phyloP scores from a whole-genome alignment of 2,888 invertebrate genomes.

The Cantharis rustica region DNA sequence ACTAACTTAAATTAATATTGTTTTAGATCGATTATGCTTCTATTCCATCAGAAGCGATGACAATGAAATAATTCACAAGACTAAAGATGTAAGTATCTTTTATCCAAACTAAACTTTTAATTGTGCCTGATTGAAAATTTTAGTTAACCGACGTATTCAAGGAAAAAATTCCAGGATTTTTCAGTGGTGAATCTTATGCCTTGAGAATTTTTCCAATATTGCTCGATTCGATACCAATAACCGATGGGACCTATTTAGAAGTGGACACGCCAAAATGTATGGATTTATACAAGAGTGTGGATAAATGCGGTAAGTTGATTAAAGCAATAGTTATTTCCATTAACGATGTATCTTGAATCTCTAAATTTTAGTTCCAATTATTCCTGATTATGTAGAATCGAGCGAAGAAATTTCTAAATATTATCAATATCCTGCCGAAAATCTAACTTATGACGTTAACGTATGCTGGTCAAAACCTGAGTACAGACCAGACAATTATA shows the following conservation, averaged over 20 bases:
- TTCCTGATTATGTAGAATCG: conserved; percentile 40
- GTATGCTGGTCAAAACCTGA: conserved; percentile 58
- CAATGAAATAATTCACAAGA: background rate
- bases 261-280: conserved; percentile 59
- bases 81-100: background rate
- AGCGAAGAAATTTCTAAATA: conserved; percentile 40
- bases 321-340: background rate
- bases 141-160: background rate
- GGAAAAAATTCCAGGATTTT: conserved; percentile 38
- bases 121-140: background rate
- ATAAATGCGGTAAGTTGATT: conserved; percentile 5
- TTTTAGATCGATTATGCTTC: conserved; percentile 47
- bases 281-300: conserved; percentile 48
- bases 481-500: conserved; percentile 59
- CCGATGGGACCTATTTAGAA: conserved; percentile 20
- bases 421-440: conserved; percentile 8
- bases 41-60: conserved; percentile 42
- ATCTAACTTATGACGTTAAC: conserved; percentile 50
- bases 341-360: background rate
- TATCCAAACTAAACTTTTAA: background rate
- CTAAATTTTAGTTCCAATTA: conserved; percentile 11
- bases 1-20: conserved; percentile 8
- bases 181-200: background rate
- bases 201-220: background rate
- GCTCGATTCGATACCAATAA: background rate